phyloP scores from a whole-genome alignment of 2,797 vertebrate genomes.

The Eremophila alpestris region DNA sequence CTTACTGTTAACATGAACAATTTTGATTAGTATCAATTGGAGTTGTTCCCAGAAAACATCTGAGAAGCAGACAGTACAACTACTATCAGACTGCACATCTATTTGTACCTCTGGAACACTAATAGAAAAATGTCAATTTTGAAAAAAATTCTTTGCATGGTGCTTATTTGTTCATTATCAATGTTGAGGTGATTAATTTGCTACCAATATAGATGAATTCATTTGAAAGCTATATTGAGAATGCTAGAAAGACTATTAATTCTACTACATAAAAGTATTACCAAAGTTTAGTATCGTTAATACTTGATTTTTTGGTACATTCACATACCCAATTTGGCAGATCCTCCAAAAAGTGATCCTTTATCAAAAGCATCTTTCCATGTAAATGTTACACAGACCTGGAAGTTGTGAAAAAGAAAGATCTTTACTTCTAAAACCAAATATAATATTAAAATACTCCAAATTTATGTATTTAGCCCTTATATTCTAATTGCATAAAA shows the following conservation, averaged over 20 bases:
- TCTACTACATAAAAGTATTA: neutral
- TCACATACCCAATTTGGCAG: constrained; percentile 91
- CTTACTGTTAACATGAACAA: neutral
- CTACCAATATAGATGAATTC: neutral
- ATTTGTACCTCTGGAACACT: neutral
- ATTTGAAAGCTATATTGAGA: neutral
- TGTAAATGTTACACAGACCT: constrained; percentile 97
- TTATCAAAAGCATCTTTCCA: constrained; percentile 99
- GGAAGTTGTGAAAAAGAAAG: neutral
- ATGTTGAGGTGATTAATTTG: neutral
- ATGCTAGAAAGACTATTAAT: neutral
- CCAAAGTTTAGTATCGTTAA: neutral
- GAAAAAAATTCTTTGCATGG: neutral
- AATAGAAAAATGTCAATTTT: neutral
- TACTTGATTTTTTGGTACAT: neutral
- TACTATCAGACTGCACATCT: neutral
- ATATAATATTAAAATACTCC: neutral
- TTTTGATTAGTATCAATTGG: neutral
- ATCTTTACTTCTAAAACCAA: neutral
- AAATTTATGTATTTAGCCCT: neutral
- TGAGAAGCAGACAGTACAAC: neutral
- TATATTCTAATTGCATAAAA: neutral
- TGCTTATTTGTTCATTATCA: neutral
- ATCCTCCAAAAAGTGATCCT: constrained; percentile 97
- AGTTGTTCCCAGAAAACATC: neutral